Conservation (phyloP, 2,113 vertebrate species). For the Oriolus oriolus region DNA sequence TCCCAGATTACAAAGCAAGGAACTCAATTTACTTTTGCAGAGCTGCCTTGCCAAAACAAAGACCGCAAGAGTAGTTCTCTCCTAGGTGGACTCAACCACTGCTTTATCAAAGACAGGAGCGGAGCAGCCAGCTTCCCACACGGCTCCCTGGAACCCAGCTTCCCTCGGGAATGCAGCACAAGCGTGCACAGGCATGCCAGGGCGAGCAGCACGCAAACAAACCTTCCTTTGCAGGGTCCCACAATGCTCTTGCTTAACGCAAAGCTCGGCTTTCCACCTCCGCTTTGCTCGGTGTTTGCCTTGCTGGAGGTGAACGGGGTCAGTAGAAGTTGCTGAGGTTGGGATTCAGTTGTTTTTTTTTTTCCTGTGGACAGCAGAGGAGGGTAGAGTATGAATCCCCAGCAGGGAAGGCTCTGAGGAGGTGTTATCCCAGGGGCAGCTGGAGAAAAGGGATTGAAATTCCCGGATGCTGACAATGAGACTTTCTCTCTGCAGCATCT, state of each 20-base stretch:
- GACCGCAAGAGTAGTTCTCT: neutral
- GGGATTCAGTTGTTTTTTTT: neutral
- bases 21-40: neutral
- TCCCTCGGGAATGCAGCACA: neutral
- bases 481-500: neutral
- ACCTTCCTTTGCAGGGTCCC: neutral
- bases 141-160: neutral
- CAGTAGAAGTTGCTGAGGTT: neutral
- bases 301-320: neutral
- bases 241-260: neutral
- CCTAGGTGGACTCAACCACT: neutral
- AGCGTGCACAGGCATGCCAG: neutral
- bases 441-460: neutral
- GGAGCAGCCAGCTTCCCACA: neutral
- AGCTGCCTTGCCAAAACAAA: neutral
- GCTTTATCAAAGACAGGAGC: neutral
- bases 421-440: neutral
- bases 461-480: neutral
- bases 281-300: neutral
- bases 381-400: neutral
- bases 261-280: neutral
- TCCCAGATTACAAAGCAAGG: neutral
- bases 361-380: neutral
- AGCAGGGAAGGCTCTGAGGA: neutral
- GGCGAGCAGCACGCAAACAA: neutral